Conservation (phyloP, 2,797 vertebrate genomes). For the Philypnodon macrostomus region DNA sequence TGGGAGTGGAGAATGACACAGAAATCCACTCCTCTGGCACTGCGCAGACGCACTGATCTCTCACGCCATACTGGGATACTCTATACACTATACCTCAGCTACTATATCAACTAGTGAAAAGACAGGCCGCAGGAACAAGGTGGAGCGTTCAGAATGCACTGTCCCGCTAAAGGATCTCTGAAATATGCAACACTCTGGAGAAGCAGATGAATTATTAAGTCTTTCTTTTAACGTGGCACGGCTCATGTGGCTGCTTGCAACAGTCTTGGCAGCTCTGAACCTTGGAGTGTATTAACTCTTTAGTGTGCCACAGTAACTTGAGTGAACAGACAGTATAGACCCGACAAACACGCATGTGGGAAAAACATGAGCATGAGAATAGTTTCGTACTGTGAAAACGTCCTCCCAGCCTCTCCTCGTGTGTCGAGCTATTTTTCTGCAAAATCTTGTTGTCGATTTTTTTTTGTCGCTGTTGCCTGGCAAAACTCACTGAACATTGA, state of each 20-base stretch:
- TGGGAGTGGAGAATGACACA: slow-evolving; percentile 71
- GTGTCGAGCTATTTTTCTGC: slow-evolving; percentile 80
- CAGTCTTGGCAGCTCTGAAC: slow-evolving; percentile 37
- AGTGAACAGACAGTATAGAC: slow-evolving; percentile 27
- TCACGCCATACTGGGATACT: slow-evolving; percentile 60
- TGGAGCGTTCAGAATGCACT: slow-evolving; percentile 21
- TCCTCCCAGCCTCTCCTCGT: slow-evolving; percentile 57
- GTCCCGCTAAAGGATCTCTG: slow-evolving; percentile 40
- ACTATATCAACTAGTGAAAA: slow-evolving; percentile 52
- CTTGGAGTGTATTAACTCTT: slow-evolving; percentile 51
- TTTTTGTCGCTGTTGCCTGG: slow-evolving; percentile 70
- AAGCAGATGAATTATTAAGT: slow-evolving; percentile 64
- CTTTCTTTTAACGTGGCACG: slow-evolving; percentile 30
- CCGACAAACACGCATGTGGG: slow-evolving; percentile 3
- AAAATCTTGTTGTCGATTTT: slow-evolving; percentile 79
- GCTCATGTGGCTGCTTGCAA: slow-evolving; percentile 30
- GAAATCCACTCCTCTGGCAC: slow-evolving; percentile 74
- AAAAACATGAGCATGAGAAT: slow-evolving; percentile 35
- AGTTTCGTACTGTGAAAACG: slow-evolving; percentile 50
- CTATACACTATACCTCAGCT: slow-evolving; percentile 47
- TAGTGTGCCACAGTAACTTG: slow-evolving; percentile 42
- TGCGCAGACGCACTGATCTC: slow-evolving; percentile 72
- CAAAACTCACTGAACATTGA: slow-evolving; percentile 40
- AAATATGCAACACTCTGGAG: slow-evolving; percentile 62
- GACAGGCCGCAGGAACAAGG: slow-evolving; percentile 32